phyloP scores from a whole-genome alignment of 92 coral and sea anemone genomes.

The Pocillopora grandis region DNA sequence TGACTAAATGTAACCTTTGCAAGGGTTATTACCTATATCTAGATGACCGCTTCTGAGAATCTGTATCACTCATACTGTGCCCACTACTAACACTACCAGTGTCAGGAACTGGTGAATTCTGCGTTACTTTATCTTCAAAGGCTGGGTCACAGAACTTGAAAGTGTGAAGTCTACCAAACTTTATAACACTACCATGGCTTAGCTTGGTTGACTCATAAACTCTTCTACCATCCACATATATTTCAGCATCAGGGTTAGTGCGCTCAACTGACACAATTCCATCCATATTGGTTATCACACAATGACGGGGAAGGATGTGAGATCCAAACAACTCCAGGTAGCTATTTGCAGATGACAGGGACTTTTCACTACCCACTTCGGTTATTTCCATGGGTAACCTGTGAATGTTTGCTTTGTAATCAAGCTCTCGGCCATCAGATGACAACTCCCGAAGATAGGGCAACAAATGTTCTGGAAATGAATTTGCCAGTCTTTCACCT shows the following conservation, averaged over 20 bases:
- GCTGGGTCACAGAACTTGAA: conserved; percentile 87
- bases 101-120: conserved; percentile 64
- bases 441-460: conserved; percentile 78
- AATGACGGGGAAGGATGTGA: conserved; percentile 79
- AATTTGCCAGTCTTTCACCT: conserved; percentile 66
- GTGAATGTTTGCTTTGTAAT: conserved; percentile 56
- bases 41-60: conserved; percentile 37
- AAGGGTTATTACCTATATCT: conserved; percentile 10
- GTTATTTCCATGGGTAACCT: conserved; percentile 86
- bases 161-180: conserved; percentile 66
- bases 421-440: conserved; percentile 70
- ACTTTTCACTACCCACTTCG: conserved; percentile 87
- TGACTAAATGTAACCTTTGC: not conserved
- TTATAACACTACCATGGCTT: conserved; percentile 70
- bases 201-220: conserved; percentile 80
- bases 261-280: conserved; percentile 78
- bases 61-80: conserved; percentile 61
- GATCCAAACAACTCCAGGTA: conserved; percentile 67
- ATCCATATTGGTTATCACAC: conserved; percentile 85
- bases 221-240: conserved; percentile 70
- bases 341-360: conserved; percentile 70
- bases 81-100: conserved; percentile 60
- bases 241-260: conserved; percentile 83
- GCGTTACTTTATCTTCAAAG: conserved; percentile 52
- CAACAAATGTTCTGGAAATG: conserved; percentile 75